phyloP scores from a whole-genome alignment of 2,888 invertebrate species.

The Andrena hattorfiana region DNA sequence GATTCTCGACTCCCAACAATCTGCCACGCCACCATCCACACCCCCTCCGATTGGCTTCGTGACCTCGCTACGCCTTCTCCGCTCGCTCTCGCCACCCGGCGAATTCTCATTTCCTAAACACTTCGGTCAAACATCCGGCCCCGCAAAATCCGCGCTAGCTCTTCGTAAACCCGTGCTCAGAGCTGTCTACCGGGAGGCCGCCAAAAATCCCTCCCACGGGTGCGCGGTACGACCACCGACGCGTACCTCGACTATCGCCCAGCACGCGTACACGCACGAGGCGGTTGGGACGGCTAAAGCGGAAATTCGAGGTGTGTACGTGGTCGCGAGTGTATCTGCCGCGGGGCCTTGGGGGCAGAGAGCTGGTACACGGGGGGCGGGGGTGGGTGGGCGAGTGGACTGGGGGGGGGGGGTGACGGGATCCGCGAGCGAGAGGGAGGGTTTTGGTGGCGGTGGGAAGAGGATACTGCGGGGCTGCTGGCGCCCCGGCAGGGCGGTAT shows the following conservation, averaged over 20 bases:
- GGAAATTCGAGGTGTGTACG: conserved; percentile 81
- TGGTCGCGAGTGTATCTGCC: conserved; percentile 78
- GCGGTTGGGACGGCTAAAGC: conserved; percentile 75
- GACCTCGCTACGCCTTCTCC: too few relatives aligned
- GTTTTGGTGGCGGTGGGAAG: conserved; percentile 43
- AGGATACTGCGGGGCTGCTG: conserved; percentile 43
- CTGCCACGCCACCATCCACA: too few relatives aligned
- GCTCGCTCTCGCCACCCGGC: too few relatives aligned
- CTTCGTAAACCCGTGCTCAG: neutral
- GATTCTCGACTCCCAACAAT: too few relatives aligned
- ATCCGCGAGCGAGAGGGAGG: conserved; percentile 43
- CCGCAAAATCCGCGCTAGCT: too few relatives aligned
- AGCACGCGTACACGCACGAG: conserved; percentile 47
- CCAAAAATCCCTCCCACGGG: conserved; percentile 3
- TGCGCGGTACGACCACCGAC: neutral
- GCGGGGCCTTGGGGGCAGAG: conserved; percentile 64
- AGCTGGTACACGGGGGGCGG: conserved; percentile 30
- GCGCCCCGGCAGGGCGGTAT: conserved; percentile 77
- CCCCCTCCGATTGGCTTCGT: too few relatives aligned
- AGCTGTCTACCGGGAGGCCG: neutral
- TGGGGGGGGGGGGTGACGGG: conserved; percentile 43
- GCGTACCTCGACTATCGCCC: neutral
- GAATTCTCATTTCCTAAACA: too few relatives aligned
- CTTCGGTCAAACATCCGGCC: too few relatives aligned
- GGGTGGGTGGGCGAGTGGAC: conserved; percentile 29